Conservation (phyloP, 2,888 invertebrate species). For the Keiferia lycopersicella region DNA sequence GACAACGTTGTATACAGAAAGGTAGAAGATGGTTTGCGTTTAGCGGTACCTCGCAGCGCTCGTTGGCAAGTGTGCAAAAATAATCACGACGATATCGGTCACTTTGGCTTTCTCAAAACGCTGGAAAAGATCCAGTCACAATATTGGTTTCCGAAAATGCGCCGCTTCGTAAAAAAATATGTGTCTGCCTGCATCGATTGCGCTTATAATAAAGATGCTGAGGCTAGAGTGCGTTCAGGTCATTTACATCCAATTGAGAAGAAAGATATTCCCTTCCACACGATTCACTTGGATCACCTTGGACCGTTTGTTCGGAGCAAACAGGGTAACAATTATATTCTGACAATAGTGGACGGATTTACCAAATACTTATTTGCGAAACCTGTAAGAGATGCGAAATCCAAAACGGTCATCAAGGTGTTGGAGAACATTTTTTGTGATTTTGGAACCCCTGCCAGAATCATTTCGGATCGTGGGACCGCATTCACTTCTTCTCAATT, state of each 20-base stretch:
- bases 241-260: conserved; percentile 47
- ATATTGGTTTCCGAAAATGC: conserved; percentile 24
- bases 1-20: conserved; percentile 24
- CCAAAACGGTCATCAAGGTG: conserved; percentile 17
- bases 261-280: conserved; percentile 50
- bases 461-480: neutral
- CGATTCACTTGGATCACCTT: conserved; percentile 57
- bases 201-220: conserved; percentile 28
- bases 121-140: conserved; percentile 13
- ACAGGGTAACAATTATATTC: conserved; percentile 43
- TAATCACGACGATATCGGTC: conserved; percentile 48
- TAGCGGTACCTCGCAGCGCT: conserved; percentile 45
- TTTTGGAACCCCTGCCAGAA: conserved; percentile 30
- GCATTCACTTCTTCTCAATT: conserved; percentile 13
- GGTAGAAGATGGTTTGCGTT: conserved; percentile 32
- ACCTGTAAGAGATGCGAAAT: conserved; percentile 31
- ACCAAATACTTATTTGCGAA: conserved; percentile 50
- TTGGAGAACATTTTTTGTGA: conserved; percentile 28
- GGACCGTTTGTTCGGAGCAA: conserved; percentile 51
- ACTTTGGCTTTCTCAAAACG: conserved; percentile 20
- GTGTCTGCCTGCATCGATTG: conserved; percentile 24
- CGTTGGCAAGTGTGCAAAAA: conserved; percentile 43
- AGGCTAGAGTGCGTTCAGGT: conserved; percentile 7
- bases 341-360: conserved; percentile 53
- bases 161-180: conserved; percentile 27